Percentiles rank a stretch among this genome's conserved stretches.
These are phyloP conservation scores for Pagetopsis macropterus DNA, from an alignment of 2,797 vertebrate species.

Conservation along the genomic window DNA sequence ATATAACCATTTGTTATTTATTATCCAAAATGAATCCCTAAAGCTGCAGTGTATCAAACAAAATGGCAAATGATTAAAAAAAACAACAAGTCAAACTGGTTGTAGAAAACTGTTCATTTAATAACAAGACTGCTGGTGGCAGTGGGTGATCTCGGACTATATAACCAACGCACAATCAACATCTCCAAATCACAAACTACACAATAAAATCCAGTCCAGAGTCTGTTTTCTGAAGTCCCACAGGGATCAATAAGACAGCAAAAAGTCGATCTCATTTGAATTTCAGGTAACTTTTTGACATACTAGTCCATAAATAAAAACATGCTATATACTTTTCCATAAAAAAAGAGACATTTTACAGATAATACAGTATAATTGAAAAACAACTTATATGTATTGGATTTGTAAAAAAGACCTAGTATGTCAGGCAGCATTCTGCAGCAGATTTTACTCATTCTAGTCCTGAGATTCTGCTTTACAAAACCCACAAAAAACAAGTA, in stretches of 20 bases:
- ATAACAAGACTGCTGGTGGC: slow-evolving; percentile 94
- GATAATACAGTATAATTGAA: slow-evolving; percentile 35
- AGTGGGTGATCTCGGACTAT: slow-evolving; percentile 91
- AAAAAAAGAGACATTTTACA: slow-evolving; percentile 56
- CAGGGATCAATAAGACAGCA: slow-evolving; percentile 89
- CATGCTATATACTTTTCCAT: slow-evolving; percentile 86
- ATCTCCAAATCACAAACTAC: slow-evolving; percentile 89
- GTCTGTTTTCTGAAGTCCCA: slow-evolving; percentile 86
- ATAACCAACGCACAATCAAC: slow-evolving; percentile 88
- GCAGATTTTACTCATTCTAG: slow-evolving; percentile 61
- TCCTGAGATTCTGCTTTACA: slow-evolving; percentile 73
- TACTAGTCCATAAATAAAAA: slow-evolving; percentile 85
- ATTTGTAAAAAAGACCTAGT: slow-evolving; percentile 39
- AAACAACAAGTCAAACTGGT: slow-evolving; percentile 28
- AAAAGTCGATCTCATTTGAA: slow-evolving; percentile 76
- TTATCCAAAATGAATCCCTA: not conserved
- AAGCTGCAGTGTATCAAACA: not conserved
- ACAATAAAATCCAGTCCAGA: slow-evolving; percentile 86
- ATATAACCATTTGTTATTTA: not conserved
- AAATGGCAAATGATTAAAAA: slow-evolving; percentile 33
- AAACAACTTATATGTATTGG: slow-evolving; percentile 9
- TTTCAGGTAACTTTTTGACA: slow-evolving; percentile 67
- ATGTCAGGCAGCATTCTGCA: slow-evolving; percentile 60
- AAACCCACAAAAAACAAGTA: slow-evolving; percentile 28
- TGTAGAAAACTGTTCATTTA: slow-evolving; percentile 84